Percentiles rank a stretch among this genome's conserved stretches.
Evolutionary conservation across 2,113 vertebrate genomes (phyloP).

Genomic region (Dolichotis patagonum): DNA sequence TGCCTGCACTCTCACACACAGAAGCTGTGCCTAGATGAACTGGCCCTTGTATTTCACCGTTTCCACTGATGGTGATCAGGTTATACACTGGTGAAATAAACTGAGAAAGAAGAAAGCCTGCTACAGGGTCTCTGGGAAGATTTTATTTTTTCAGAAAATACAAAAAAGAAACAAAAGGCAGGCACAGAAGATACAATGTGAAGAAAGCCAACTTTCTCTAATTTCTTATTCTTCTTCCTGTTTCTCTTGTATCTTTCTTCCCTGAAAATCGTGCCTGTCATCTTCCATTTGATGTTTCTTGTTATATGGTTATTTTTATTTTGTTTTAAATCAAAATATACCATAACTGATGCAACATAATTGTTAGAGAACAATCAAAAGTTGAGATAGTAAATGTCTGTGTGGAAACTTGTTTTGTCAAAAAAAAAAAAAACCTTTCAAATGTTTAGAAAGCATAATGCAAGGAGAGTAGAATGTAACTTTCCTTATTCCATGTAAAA

Average conservation of each 20-base stretch:
- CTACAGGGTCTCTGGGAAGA: neutral
- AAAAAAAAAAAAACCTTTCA: neutral
- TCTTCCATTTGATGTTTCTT: neutral
- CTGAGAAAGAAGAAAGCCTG: fast-evolving
- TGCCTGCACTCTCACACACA: fast-evolving
- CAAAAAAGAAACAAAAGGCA: too few species aligned
- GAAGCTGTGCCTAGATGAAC: neutral
- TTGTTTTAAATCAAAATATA: neutral
- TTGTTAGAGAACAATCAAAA: neutral
- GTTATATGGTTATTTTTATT: neutral
- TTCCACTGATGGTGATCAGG: neutral
- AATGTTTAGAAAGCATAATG: neutral
- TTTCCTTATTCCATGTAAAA: neutral
- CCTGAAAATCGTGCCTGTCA: neutral
- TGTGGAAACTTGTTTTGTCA: neutral
- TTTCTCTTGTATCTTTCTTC: neutral
- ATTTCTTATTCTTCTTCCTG: neutral
- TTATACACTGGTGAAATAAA: neutral
- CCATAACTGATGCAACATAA: neutral
- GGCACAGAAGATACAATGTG: neutral
- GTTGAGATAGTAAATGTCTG: neutral
- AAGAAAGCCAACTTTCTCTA: neutral
- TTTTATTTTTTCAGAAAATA: neutral
- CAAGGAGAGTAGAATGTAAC: neutral
- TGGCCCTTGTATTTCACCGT: neutral